Percentiles rank a stretch among this genome's conserved stretches.
These are phyloP conservation scores for Nipponia nippon DNA, from an alignment of 2,113 vertebrate genomes.

Conservation along the genomic window DNA sequence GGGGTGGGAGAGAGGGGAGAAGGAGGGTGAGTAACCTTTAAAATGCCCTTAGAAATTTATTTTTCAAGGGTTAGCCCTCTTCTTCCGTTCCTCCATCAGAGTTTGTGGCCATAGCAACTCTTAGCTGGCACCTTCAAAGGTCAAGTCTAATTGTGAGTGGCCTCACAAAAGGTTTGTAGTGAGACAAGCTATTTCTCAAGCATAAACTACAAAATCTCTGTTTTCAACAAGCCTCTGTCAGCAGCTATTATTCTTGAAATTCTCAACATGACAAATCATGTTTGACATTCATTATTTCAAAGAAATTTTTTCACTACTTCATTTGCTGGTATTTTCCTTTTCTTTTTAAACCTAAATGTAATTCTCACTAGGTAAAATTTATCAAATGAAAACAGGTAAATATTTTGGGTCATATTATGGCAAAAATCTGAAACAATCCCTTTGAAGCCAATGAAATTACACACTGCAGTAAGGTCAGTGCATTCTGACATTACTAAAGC, in stretches of 20 bases:
- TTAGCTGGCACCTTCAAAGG: neutral
- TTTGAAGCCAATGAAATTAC: neutral
- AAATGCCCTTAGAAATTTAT: neutral
- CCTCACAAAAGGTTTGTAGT: neutral
- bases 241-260: neutral
- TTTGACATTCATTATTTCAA: neutral
- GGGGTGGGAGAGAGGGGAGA: neutral
- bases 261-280: neutral
- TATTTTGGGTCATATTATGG: neutral
- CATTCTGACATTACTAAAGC: slow-evolving; percentile 33
- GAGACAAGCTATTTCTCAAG: neutral
- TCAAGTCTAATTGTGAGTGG: neutral
- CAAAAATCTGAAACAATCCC: neutral
- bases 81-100: neutral
- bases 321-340: neutral
- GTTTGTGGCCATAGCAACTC: neutral
- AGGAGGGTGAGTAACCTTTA: neutral
- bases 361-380: neutral
- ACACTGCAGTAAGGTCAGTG: neutral
- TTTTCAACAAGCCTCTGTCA: neutral
- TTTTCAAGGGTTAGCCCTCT: neutral
- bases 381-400: neutral
- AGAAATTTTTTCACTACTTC: neutral
- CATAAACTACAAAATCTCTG: neutral
- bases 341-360: neutral